These are phyloP conservation scores for Morus bassanus DNA, from an alignment of 2,797 vertebrate genomes.

Conservation along the genomic window DNA sequence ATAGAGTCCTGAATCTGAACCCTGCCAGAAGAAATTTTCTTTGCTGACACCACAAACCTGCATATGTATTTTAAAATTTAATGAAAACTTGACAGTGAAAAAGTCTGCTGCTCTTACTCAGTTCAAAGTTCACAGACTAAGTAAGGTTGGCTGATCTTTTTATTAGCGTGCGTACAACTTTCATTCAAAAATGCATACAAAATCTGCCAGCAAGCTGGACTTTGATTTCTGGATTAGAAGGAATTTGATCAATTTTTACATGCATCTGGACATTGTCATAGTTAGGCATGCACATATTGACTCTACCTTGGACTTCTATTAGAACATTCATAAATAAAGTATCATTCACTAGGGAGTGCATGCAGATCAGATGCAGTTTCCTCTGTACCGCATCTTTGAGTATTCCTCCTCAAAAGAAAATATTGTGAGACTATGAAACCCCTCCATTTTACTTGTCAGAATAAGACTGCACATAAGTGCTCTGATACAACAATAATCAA, in stretches of 20 bases:
- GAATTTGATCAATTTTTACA: not conserved
- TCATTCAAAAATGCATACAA: not conserved
- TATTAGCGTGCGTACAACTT: not conserved
- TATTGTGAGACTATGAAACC: not conserved
- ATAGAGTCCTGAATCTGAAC: not conserved
- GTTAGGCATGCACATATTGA: not conserved
- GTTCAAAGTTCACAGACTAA: slow-evolving; percentile 10
- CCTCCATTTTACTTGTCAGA: not conserved
- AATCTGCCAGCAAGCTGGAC: not conserved
- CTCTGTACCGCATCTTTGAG: not conserved
- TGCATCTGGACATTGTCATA: not conserved
- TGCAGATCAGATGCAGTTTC: not conserved
- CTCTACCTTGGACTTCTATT: not conserved
- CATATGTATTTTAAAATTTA: slow-evolving; percentile 37
- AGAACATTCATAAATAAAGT: not conserved
- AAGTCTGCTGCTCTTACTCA: not conserved
- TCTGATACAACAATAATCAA: not conserved
- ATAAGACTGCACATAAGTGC: not conserved
- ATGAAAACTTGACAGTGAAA: not conserved
- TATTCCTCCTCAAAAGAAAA: not conserved
- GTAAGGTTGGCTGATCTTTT: not conserved
- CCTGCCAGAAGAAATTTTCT: not conserved
- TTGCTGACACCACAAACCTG: slow-evolving; percentile 24
- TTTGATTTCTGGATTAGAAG: not conserved
- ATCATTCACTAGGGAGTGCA: not conserved